Evolutionary conservation across 2,113 vertebrate species (phyloP), one percentile per base, ranked within the genome.

Genomic region (Mormyrus lacerda): DNA sequence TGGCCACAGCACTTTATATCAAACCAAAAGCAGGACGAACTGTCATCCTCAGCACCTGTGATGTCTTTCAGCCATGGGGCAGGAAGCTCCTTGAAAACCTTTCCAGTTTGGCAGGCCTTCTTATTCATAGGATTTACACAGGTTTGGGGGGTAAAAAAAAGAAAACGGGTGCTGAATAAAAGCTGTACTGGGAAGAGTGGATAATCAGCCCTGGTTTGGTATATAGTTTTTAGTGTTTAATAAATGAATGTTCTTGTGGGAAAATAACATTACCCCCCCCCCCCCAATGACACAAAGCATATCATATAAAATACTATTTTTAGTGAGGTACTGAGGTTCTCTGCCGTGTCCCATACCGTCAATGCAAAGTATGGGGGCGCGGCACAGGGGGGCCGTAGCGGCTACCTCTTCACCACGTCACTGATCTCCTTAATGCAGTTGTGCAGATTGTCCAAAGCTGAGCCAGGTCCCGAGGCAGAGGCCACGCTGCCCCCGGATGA

Each of bases 321-420:
- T 94, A 91, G 93, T 94, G 92, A 95, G 93, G 95, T 94, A 91
- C 91, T 93, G 95, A 96, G 96, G 95, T 96, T 95, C 94, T 90
- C 83, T 90, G 86, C 19, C 11, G 15, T 58, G n/a, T 83, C 44
- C 79, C 79, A 47, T 84, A 44, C 44, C 7, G 42, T 47, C 35
- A 84, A 84, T n/a, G 44, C 35, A 61, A 86, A 89, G 69, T 19
- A 88, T 24, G 88, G 88, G 84, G 88, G 93, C 91, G 91, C 94
- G 91, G 85, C 4, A n/a, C 27, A 45, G 95, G 92, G 93, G 94
- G 94, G 94, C 48, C 58, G 88, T 94, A 92, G 93, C 94, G 95
- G 97, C 98, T 99, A 99, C 98, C 98, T 99, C 96, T 99, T 98
- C 85, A 99, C 98, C 91, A 99, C 97, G 7, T 99, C 98, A 65